Percentiles rank a stretch among this genome's conserved stretches.
These are phyloP conservation scores for Balearica regulorum DNA, from an alignment of 2,797 vertebrate species.

Conservation along the genomic window DNA sequence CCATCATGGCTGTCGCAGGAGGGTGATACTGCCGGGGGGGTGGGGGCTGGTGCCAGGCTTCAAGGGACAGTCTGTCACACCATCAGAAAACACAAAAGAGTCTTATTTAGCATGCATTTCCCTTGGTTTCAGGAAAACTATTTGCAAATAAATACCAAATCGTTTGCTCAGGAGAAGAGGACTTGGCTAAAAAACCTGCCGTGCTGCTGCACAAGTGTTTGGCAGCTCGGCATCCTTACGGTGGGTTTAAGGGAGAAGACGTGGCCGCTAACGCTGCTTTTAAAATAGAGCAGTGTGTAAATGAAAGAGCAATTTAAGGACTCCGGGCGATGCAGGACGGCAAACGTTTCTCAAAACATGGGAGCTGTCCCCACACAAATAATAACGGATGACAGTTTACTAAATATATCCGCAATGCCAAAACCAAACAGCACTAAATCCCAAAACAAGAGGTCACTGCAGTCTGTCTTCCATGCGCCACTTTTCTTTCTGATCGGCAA, in stretches of 20 bases:
- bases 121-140: neutral
- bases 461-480: neutral
- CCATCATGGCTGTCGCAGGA: neutral
- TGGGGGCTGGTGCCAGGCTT: neutral
- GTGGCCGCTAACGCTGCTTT: neutral
- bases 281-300: constrained; percentile 19
- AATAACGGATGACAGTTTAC: constrained; percentile 32
- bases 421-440: constrained; percentile 21
- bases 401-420: constrained; percentile 36
- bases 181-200: neutral
- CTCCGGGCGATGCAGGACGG: neutral
- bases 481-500: neutral
- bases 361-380: neutral
- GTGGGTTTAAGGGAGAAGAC: neutral
- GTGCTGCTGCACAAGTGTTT: neutral
- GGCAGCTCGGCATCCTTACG: neutral
- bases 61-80: neutral
- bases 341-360: neutral
- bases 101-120: neutral
- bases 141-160: neutral
- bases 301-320: constrained; percentile 15
- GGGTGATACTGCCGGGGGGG: neutral
- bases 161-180: neutral
- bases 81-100: neutral
- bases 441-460: constrained; percentile 1